phyloP scores from a whole-genome alignment of 2,888 invertebrate genomes.

The Notodonta ziczac region DNA sequence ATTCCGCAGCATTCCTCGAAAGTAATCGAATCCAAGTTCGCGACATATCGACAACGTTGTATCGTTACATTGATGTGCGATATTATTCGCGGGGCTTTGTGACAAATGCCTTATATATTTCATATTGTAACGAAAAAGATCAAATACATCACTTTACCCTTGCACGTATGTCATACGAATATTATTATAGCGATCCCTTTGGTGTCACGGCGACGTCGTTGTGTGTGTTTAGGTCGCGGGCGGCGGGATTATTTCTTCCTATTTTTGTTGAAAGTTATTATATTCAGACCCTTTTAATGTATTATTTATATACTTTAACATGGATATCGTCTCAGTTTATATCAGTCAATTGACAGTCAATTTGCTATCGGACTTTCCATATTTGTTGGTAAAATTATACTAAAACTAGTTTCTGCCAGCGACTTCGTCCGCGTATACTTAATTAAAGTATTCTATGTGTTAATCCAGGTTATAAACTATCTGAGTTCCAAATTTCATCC shows the following conservation, averaged over 20 bases:
- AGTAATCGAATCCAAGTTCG: not conserved
- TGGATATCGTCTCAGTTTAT: not conserved
- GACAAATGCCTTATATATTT: constrained; percentile 30
- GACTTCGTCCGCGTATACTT: too few relatives aligned
- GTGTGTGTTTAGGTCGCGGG: constrained; percentile 5
- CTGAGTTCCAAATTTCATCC: too few relatives aligned
- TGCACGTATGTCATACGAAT: constrained; percentile 9
- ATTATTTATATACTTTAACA: not conserved
- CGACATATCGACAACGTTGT: constrained; percentile 3
- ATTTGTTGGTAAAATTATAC: too few relatives aligned
- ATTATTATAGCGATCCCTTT: not conserved
- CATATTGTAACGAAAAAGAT: constrained; percentile 23
- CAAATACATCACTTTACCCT: constrained; percentile 21
- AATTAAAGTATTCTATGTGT: too few relatives aligned
- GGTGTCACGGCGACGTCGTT: not conserved
- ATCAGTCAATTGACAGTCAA: not conserved
- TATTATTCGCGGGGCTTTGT: constrained; percentile 23
- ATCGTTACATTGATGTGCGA: constrained; percentile 15
- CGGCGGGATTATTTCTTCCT: not conserved
- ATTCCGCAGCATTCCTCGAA: constrained; percentile 1
- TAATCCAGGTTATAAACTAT: too few relatives aligned
- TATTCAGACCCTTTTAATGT: constrained; percentile 1
- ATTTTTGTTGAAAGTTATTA: constrained; percentile 3
- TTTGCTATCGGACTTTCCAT: too few relatives aligned
- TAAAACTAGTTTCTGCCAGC: too few relatives aligned